Percentiles rank a stretch among this genome's conserved stretches.
Evolutionary conservation across 2,113 vertebrate species (phyloP).

Genomic region (Mastomys natalensis): DNA sequence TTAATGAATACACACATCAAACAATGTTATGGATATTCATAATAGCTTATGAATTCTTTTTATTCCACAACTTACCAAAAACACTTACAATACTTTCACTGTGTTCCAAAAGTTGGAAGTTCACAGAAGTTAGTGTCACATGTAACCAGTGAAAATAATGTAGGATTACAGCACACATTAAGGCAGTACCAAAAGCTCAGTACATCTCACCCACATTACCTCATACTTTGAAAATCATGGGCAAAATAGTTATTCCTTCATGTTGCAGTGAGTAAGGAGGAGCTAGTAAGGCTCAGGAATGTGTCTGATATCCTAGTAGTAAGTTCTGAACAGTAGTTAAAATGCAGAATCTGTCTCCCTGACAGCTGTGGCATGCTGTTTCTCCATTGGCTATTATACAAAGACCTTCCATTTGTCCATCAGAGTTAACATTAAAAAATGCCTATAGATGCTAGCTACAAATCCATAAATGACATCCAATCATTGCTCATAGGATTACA

Average conservation of each 20-base stretch:
- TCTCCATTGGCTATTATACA: not conserved
- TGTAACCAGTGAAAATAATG: not conserved
- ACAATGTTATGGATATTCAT: not conserved
- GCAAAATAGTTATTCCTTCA: not conserved
- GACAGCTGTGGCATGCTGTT: not conserved
- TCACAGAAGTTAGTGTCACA: not conserved
- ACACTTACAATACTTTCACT: not conserved
- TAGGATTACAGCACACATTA: not conserved
- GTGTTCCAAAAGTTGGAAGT: not conserved
- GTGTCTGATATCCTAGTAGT: not conserved
- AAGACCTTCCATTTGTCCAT: not conserved
- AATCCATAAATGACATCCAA: not conserved
- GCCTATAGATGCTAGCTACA: not conserved
- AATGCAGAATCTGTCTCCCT: not conserved
- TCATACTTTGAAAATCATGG: not conserved
- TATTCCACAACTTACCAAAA: not conserved
- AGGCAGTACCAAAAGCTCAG: not conserved
- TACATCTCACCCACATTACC: rapidly evolving
- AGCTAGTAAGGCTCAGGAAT: not conserved
- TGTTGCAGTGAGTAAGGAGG: not conserved
- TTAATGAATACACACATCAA: not conserved
- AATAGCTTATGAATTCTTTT: not conserved
- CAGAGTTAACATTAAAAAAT: not conserved
- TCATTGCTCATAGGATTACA: not conserved
- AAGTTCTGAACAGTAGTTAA: not conserved